phyloP scores from a whole-genome alignment of 2,888 invertebrate species.

The Tenodera sinensis region DNA sequence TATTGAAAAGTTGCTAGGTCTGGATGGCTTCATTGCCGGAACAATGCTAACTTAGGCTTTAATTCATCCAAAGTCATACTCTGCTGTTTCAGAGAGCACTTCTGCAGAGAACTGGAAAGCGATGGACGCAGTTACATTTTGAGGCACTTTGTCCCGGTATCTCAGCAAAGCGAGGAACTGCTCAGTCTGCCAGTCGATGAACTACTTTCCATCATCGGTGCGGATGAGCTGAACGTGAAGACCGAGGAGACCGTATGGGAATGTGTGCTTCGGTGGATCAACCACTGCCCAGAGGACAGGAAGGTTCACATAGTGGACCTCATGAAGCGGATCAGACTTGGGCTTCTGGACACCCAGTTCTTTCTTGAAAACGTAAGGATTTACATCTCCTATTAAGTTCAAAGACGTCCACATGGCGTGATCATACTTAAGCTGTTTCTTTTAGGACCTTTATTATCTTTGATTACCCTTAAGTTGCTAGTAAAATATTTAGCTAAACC shows the following conservation, averaged over 20 bases:
- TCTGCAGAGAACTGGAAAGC: constrained; percentile 66
- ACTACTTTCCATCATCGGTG: constrained; percentile 70
- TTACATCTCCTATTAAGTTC: too few species aligned
- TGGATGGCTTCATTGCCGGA: too few species aligned
- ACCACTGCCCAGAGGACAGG: constrained; percentile 67
- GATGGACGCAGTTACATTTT: constrained; percentile 68
- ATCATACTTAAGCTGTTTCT: too few species aligned
- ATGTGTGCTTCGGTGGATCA: constrained; percentile 81
- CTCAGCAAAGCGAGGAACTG: constrained; percentile 70
- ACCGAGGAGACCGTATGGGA: constrained; percentile 88
- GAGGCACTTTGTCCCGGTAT: constrained; percentile 69
- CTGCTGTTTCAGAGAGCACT: constrained; percentile 55
- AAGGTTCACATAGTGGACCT: constrained; percentile 72
- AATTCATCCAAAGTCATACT: constrained; percentile 19
- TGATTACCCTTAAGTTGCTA: too few species aligned
- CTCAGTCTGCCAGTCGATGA: constrained; percentile 68
- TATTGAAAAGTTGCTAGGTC: too few species aligned
- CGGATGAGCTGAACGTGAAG: constrained; percentile 82
- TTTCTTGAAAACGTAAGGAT: constrained; percentile 71
- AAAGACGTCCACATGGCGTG: too few species aligned
- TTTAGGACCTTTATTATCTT: too few species aligned
- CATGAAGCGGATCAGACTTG: constrained; percentile 70
- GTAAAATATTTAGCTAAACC: too few species aligned
- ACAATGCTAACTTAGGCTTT: too few species aligned
- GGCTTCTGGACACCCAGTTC: constrained; percentile 82